These are phyloP conservation scores for Gyrodactylus salaris DNA, from an alignment of 1,140 invertebrate species.

Conservation along the genomic window DNA sequence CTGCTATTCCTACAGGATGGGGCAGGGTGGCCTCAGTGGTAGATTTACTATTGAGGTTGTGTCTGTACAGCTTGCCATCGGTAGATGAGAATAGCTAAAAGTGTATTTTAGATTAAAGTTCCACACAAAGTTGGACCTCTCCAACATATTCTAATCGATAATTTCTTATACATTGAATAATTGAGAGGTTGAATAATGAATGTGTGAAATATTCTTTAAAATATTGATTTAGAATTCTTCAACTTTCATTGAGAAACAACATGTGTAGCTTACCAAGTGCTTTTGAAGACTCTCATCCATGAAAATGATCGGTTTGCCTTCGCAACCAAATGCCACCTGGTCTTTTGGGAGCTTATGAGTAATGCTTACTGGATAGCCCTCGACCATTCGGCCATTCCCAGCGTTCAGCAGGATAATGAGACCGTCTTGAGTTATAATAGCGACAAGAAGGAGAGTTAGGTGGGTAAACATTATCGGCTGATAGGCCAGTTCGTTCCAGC, in stretches of 20 bases:
- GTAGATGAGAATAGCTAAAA: too few relatives aligned
- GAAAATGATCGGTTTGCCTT: neutral
- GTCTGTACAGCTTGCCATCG: too few relatives aligned
- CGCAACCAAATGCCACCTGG: neutral
- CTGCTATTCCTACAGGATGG: neutral
- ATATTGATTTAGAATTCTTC: too few relatives aligned
- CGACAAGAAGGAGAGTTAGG: neutral
- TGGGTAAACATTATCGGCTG: neutral
- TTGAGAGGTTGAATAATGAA: too few relatives aligned
- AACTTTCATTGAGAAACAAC: neutral
- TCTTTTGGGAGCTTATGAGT: neutral
- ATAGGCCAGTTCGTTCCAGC: neutral
- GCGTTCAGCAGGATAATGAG: neutral
- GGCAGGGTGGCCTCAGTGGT: too few relatives aligned
- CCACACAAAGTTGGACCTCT: too few relatives aligned
- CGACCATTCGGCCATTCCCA: neutral
- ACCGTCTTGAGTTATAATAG: neutral
- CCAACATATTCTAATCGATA: too few relatives aligned
- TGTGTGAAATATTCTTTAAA: too few relatives aligned
- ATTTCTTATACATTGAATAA: too few relatives aligned
- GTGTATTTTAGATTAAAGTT: too few relatives aligned
- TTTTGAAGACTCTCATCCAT: neutral
- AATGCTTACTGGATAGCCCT: neutral
- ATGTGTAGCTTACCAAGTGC: neutral
- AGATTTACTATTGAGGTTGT: too few relatives aligned